Conservation (phyloP, 2,113 vertebrate species). For the Phylloscopus whistleri region DNA sequence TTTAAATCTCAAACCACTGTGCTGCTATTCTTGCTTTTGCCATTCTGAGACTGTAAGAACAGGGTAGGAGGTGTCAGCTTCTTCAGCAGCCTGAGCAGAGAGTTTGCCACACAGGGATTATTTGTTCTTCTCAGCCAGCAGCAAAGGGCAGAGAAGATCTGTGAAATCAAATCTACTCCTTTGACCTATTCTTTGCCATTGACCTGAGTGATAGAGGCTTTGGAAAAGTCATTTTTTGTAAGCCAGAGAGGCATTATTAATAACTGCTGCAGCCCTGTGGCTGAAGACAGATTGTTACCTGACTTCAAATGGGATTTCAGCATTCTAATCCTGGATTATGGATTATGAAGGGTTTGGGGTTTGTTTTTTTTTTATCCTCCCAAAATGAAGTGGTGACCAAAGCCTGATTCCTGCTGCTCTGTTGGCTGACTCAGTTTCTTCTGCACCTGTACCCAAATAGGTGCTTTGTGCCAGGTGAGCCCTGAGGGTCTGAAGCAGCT, state of each 20-base stretch:
- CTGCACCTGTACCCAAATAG: background rate
- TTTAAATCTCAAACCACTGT: background rate
- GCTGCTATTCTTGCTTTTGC: background rate
- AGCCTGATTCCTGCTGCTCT: background rate
- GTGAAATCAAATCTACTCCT: background rate
- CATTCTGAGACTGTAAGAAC: background rate
- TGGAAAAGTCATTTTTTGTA: background rate
- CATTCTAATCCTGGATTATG: background rate
- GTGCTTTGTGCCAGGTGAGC: background rate
- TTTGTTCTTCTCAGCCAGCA: background rate
- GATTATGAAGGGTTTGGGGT: background rate
- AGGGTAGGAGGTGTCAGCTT: background rate
- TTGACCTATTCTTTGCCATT: background rate
- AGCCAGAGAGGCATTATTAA: background rate
- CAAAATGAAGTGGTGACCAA: background rate
- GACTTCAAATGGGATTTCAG: background rate
- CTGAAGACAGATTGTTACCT: background rate
- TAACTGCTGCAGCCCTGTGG: background rate
- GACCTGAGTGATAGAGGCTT: background rate
- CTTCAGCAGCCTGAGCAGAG: background rate
- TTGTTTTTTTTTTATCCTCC: background rate
- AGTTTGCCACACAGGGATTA: background rate
- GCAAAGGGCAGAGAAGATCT: background rate
- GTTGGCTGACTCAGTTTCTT: background rate
- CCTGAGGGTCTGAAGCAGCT: background rate